These are phyloP conservation scores for Epiblema foenella DNA, from an alignment of 2,888 invertebrate species.

Conservation along the genomic window DNA sequence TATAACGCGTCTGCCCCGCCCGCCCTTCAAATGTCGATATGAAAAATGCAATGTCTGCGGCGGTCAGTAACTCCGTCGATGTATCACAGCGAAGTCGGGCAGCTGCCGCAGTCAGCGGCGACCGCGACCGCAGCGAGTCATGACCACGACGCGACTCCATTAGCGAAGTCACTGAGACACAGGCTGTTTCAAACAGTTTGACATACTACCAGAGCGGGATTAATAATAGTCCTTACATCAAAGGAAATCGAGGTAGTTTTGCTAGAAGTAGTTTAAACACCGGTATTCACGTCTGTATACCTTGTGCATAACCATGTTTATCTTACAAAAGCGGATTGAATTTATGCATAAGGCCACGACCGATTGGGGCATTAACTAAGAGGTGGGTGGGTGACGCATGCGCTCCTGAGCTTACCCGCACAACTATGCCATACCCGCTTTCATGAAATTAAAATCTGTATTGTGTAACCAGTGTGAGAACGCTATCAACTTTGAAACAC, in stretches of 20 bases:
- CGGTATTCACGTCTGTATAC: no score
- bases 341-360: no score
- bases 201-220: neutral
- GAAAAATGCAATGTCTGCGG: slow-evolving; percentile 22
- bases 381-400: no score
- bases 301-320: no score
- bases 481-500: no score
- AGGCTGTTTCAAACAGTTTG: slow-evolving; percentile 2
- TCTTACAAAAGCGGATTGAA: no score
- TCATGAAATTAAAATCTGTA: neutral
- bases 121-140: slow-evolving; percentile 18
- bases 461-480: no score
- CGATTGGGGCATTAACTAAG: no score
- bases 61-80: slow-evolving; percentile 25
- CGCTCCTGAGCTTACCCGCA: no score
- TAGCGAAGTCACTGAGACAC: slow-evolving; percentile 2
- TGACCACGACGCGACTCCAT: slow-evolving; percentile 10
- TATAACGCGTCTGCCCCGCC: slow-evolving; percentile 2
- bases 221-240: neutral
- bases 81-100: neutral
- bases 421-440: neutral
- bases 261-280: no score
- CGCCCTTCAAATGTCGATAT: slow-evolving; percentile 19
- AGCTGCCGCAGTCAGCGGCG: slow-evolving; percentile 28
- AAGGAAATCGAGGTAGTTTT: no score